A percentile compares a stretch with the other conserved stretches of the same genome.
These are phyloP conservation scores for Cremastinae sp. DNA, from an alignment of 2,888 invertebrate species.

Conservation along the genomic window DNA sequence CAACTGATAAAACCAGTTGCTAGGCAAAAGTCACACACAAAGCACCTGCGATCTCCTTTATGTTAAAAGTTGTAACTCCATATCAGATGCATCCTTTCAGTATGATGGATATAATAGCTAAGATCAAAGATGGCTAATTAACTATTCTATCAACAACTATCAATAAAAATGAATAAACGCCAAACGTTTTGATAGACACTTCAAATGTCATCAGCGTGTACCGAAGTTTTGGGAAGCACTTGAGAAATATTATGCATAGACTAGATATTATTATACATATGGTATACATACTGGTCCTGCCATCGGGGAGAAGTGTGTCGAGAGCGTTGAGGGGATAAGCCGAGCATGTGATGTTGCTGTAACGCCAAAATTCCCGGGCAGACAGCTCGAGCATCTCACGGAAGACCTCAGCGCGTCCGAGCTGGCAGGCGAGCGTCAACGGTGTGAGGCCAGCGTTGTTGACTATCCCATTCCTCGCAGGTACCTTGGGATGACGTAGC, in stretches of 20 bases:
- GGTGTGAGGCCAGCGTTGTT: slow-evolving; percentile 96
- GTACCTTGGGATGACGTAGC: slow-evolving; percentile 94
- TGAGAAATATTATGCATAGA: background rate
- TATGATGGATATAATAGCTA: no score
- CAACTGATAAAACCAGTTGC: slow-evolving; percentile 31
- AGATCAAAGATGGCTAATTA: no score
- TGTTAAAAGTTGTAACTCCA: no score
- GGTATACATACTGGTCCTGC: slow-evolving; percentile 91
- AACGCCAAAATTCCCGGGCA: slow-evolving; percentile 98
- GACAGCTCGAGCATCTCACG: slow-evolving; percentile 98
- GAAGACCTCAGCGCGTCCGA: slow-evolving; percentile 98
- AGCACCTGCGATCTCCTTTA: background rate
- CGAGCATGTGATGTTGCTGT: slow-evolving; percentile 99
- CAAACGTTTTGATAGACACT: no score
- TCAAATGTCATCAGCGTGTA: background rate
- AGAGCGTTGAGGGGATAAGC: slow-evolving; percentile 98
- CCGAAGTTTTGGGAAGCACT: background rate
- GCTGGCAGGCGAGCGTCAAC: slow-evolving; percentile 96
- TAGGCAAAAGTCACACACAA: slow-evolving; percentile 36
- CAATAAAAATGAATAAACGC: no score
- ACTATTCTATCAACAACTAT: no score
- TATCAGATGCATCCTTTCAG: no score
- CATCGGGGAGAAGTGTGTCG: slow-evolving; percentile 96
- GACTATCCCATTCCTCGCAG: slow-evolving; percentile 94
- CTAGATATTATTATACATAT: background rate